Percentiles rank a stretch among this genome's conserved stretches.
phyloP scores from a whole-genome alignment of 1,140 invertebrate genomes.

The Drosophila melanogaster region DNA sequence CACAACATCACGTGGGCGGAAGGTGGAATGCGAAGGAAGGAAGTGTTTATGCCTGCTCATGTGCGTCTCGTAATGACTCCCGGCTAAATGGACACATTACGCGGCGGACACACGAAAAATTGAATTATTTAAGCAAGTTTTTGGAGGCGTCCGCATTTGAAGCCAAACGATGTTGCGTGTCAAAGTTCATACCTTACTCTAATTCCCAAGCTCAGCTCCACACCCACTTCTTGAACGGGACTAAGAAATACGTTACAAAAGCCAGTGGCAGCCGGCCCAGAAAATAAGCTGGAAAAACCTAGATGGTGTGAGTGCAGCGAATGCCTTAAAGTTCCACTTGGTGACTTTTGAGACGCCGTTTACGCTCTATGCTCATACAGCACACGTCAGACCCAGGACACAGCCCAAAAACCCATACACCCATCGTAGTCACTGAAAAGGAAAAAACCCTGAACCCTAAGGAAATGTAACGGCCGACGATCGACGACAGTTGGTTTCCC shows the following conservation, averaged over 20 bases:
- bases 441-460: constrained; percentile 2
- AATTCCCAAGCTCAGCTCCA: constrained; percentile 2
- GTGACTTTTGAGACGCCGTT: constrained; percentile 52
- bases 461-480: constrained; percentile 58
- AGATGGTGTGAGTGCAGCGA: constrained; percentile 5
- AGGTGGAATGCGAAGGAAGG: constrained; percentile 39
- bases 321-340: constrained; percentile 71
- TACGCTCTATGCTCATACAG: constrained; percentile 39
- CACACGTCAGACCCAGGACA: constrained; percentile 51
- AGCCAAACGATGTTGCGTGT: constrained; percentile 59
- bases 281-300: constrained; percentile 11
- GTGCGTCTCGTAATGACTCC: constrained; percentile 69
- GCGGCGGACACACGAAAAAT: constrained; percentile 62
- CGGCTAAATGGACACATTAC: constrained; percentile 76
- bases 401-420: constrained; percentile 1
- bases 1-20: constrained; percentile 5
- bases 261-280: constrained; percentile 12
- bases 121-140: constrained; percentile 71
- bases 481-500: constrained; percentile 76
- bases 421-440: neutral
- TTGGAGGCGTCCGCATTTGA: constrained; percentile 58
- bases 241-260: constrained; percentile 66
- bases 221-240: constrained; percentile 5
- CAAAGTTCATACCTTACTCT: constrained; percentile 5
- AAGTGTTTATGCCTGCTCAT: constrained; percentile 74